Base-by-base conservation (phyloP, 2,113 vertebrate species). In the Eptesicus fuscus region DNA sequence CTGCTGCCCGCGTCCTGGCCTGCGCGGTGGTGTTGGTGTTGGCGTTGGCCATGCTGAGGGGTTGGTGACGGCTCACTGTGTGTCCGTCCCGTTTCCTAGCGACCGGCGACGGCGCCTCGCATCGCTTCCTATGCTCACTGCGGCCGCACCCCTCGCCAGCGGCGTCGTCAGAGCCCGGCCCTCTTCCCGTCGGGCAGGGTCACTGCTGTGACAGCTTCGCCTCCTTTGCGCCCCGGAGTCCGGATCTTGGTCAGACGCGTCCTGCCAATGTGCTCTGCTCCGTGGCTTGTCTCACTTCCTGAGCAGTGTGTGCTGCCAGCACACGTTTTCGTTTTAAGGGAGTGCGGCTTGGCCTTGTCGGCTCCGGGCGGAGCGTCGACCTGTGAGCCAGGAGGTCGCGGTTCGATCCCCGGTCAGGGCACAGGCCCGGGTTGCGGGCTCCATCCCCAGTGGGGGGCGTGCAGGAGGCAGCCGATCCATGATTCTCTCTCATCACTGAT, bases 21-120 rank as follows among this genome's bases (percentile, higher is more conserved):
- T n/a, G 65, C 2, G 22, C 3, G 28, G 18, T 3, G 2, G 2
- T 0, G 13, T 20, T 22, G 13, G 35, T 16, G 2, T 63, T 7
- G 37, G 14, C 1, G 11, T 63, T 18, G 11, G 49, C 70, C 40
- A 2, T 16, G 28, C 25, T 8, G 1, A 2, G 6, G 1, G 53
- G 5, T 51, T 30, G 2, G 8, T 2, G 56, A 32, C 0, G 1
- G 25, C 16, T 23, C 22, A 2, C 32, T 3, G 0, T 10, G 20
- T 20, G 56, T 25, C 7, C 10, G 69, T 9, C 37, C 56, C 9
- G 0, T 25, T 22, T 22, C 49, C 42, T 20, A 6, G 4, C 9
- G 28, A 28, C 44, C 10, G 11, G 22, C 7, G 32, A 17, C 2
- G 1, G 5, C 3, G 14, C 9, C 9, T 16, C 11, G 49, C 49